Percentiles rank a stretch among this genome's conserved stretches.
phyloP scores from a whole-genome alignment of 2,113 vertebrate genomes.

The Callaeas wilsoni region DNA sequence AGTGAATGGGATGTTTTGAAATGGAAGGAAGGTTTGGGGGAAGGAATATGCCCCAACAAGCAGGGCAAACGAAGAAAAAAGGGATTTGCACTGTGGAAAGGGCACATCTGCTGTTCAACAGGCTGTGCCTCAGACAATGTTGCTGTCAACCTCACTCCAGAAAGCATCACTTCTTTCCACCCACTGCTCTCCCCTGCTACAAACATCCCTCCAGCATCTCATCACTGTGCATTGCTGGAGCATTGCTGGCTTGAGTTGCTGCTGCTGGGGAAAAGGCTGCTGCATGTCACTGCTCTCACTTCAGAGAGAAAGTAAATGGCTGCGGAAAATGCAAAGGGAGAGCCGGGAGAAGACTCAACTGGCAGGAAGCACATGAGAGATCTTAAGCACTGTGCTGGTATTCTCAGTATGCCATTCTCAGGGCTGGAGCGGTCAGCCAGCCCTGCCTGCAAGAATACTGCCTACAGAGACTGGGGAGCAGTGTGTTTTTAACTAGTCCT shows the following conservation, averaged over 20 bases:
- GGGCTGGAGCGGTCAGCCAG: not conserved
- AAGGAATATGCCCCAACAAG: not conserved
- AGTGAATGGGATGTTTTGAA: not conserved
- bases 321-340: not conserved
- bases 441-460: not conserved
- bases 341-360: not conserved
- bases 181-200: not conserved
- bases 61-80: not conserved
- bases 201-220: not conserved
- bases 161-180: conserved; percentile 14
- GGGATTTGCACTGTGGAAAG: not conserved
- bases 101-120: not conserved
- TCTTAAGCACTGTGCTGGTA: not conserved
- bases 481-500: not conserved
- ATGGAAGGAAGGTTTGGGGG: not conserved
- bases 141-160: not conserved
- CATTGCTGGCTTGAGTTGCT: not conserved
- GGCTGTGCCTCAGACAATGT: not conserved
- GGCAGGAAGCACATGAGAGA: not conserved
- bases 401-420: not conserved
- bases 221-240: not conserved
- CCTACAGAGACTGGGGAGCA: not conserved
- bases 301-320: not conserved
- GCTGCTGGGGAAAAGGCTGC: not conserved
- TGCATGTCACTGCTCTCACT: not conserved